Conservation (phyloP, 2,797 vertebrate genomes). For the Balearica regulorum region DNA sequence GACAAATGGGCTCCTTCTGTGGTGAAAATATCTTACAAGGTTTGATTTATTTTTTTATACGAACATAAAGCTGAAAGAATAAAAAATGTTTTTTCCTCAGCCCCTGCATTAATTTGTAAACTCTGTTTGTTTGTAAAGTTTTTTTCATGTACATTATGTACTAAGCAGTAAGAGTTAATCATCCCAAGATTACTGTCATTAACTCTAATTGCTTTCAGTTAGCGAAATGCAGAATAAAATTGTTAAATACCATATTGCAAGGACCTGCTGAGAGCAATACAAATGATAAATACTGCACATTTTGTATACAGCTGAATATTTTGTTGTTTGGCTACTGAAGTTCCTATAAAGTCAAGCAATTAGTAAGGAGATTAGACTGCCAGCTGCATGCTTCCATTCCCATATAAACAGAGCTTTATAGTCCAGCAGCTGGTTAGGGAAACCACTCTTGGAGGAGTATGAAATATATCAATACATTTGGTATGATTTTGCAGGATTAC, state of each 20-base stretch:
- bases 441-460: background rate
- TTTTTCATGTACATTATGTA: too few species aligned
- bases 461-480: background rate
- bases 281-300: slow-evolving; percentile 40
- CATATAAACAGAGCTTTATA: background rate
- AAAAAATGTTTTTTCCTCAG: background rate
- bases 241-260: slow-evolving; percentile 63
- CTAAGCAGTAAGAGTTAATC: slow-evolving; percentile 45
- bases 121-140: too few species aligned
- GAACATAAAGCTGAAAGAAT: slow-evolving; percentile 25
- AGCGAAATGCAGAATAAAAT: slow-evolving; percentile 67
- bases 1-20: slow-evolving; percentile 87
- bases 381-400: background rate
- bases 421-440: background rate
- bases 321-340: background rate
- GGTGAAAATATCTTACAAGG: slow-evolving; percentile 86
- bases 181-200: slow-evolving; percentile 65
- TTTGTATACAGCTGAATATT: background rate
- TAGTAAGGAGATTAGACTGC: background rate
- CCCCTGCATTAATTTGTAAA: too few species aligned
- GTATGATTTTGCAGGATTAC: background rate
- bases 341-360: slow-evolving; percentile 1
- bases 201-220: slow-evolving; percentile 64
- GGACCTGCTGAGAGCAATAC: slow-evolving; percentile 62
- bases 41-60: slow-evolving; percentile 53